Percentiles rank a stretch among this genome's conserved stretches.
Conservation (phyloP, 2,113 vertebrate genomes). For the Chloropsis hardwickii region DNA sequence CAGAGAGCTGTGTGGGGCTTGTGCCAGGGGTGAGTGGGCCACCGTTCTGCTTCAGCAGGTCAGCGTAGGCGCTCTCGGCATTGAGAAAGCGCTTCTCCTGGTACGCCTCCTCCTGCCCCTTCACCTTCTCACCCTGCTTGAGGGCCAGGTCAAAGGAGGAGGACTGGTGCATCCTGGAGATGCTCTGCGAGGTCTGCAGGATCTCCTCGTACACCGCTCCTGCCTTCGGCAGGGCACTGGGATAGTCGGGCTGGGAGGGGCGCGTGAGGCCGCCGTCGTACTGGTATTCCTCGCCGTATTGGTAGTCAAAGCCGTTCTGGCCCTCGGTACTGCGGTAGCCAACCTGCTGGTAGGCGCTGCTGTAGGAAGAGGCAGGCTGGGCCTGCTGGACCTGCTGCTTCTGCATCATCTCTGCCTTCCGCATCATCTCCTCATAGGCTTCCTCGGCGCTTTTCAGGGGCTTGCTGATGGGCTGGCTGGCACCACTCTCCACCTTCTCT, state of each 20-base stretch:
- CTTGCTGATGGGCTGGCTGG: slow-evolving; percentile 79
- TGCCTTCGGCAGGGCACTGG: slow-evolving; percentile 67
- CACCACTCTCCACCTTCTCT: slow-evolving; percentile 75
- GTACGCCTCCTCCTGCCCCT: slow-evolving; percentile 33
- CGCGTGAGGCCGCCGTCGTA: slow-evolving; percentile 43
- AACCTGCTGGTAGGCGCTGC: slow-evolving; percentile 67
- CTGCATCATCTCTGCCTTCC: slow-evolving; percentile 93
- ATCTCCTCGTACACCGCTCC: slow-evolving; percentile 89
- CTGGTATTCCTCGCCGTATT: slow-evolving; percentile 80
- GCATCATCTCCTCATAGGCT: slow-evolving; percentile 99
- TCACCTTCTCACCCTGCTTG: slow-evolving; percentile 63
- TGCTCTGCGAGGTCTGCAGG: slow-evolving; percentile 80
- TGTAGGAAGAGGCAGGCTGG: slow-evolving; percentile 69
- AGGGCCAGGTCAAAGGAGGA: slow-evolving; percentile 73
- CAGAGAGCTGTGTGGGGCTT: slow-evolving; percentile 90
- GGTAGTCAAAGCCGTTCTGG: slow-evolving; percentile 74
- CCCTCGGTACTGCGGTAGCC: slow-evolving; percentile 62
- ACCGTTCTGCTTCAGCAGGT: slow-evolving; percentile 74
- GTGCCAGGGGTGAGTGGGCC: slow-evolving; percentile 89
- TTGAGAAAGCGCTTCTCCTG: slow-evolving; percentile 87
- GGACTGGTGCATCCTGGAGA: slow-evolving; percentile 77
- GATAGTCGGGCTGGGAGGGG: slow-evolving; percentile 70
- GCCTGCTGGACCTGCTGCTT: slow-evolving; percentile 81
- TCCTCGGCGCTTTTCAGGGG: slow-evolving; percentile 96
- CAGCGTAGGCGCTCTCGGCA: slow-evolving; percentile 76